These are phyloP conservation scores for Lutjanus argentimaculatus DNA, from an alignment of 2,797 vertebrate species.

Conservation along the genomic window DNA sequence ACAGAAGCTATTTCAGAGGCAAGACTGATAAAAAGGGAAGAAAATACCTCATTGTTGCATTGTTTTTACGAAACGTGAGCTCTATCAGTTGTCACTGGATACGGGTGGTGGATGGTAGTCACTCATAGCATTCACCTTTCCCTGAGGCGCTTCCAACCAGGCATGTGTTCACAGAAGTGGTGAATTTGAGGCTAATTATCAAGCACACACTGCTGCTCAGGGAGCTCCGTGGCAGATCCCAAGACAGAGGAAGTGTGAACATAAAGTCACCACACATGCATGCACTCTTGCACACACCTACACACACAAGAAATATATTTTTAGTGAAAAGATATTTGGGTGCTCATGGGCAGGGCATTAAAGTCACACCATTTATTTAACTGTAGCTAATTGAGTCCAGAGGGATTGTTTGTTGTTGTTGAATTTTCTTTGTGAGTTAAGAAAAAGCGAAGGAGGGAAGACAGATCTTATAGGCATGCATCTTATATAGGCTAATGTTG, in stretches of 20 bases:
- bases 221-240: constrained; percentile 63
- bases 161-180: constrained; percentile 52
- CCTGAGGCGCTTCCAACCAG: constrained; percentile 52
- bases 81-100: constrained; percentile 27
- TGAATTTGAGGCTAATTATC: constrained; percentile 72
- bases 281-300: constrained; percentile 25
- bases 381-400: constrained; percentile 88
- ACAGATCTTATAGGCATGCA: constrained; percentile 9
- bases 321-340: constrained; percentile 47
- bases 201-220: constrained; percentile 61
- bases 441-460: constrained; percentile 24
- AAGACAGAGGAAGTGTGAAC: constrained; percentile 49
- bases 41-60: background rate
- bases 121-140: constrained; percentile 51
- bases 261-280: constrained; percentile 31
- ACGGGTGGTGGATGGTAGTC: constrained; percentile 45
- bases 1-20: background rate
- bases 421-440: constrained; percentile 67
- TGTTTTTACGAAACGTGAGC: background rate
- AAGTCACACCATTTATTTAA: constrained; percentile 79
- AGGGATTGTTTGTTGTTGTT: constrained; percentile 79
- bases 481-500: constrained; percentile 18
- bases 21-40: background rate
- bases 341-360: constrained; percentile 62
- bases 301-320: constrained; percentile 44